phyloP scores from a whole-genome alignment of 2,797 vertebrate genomes.

The Hephaestus fuliginosus region DNA sequence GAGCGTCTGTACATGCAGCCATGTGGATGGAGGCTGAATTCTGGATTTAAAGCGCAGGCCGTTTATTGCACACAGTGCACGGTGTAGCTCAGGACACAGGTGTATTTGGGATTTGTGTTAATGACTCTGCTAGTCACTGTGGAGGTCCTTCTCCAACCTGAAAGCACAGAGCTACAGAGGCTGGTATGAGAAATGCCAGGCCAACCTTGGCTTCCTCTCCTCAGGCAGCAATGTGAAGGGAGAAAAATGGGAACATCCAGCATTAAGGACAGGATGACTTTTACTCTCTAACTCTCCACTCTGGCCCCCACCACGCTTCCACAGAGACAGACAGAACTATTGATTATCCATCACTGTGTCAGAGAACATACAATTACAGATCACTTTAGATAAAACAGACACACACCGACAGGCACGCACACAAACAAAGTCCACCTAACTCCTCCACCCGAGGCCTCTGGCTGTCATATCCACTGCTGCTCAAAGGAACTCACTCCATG shows the following conservation, averaged over 20 bases:
- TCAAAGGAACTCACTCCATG: slow-evolving; percentile 47
- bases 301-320: slow-evolving; percentile 11
- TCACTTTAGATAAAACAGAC: slow-evolving; percentile 63
- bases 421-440: slow-evolving; percentile 39
- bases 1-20: slow-evolving; percentile 33
- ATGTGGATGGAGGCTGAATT: slow-evolving; percentile 39
- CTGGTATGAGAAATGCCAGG: slow-evolving; percentile 36
- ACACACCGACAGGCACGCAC: slow-evolving; percentile 11
- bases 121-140: slow-evolving; percentile 21
- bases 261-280: slow-evolving; percentile 49
- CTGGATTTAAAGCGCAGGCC: slow-evolving; percentile 43
- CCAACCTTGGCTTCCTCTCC: slow-evolving; percentile 45
- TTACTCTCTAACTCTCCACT: slow-evolving; percentile 30
- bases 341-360: slow-evolving; percentile 70
- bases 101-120: slow-evolving; percentile 45
- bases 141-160: slow-evolving; percentile 19
- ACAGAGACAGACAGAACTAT: slow-evolving; percentile 69
- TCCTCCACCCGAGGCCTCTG: slow-evolving; percentile 43
- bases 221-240: not conserved
- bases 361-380: slow-evolving; percentile 70
- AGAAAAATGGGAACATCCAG: slow-evolving; percentile 16
- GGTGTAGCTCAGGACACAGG: slow-evolving; percentile 36
- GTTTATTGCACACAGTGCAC: slow-evolving; percentile 37
- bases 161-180: slow-evolving; percentile 27
- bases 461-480: slow-evolving; percentile 63